Evolutionary conservation across 2,888 invertebrate species (phyloP).

Genomic region (Oasisia sp.): DNA sequence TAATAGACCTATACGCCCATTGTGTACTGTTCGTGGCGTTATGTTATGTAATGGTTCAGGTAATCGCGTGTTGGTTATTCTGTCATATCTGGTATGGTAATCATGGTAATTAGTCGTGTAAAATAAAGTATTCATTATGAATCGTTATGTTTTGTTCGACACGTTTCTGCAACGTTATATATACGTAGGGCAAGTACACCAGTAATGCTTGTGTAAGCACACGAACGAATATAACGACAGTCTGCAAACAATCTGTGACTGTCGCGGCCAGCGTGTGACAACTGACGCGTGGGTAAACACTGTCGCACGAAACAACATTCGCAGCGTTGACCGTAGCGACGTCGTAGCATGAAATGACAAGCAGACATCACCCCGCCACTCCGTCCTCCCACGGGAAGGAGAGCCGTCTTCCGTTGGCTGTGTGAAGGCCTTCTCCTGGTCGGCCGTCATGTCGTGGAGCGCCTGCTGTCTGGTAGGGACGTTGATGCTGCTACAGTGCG

Average conservation of each 20-base stretch:
- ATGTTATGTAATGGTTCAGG: neutral
- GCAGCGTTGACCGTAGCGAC: neutral
- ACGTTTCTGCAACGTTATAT: neutral
- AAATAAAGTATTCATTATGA: neutral
- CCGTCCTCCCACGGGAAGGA: neutral
- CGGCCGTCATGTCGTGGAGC: neutral
- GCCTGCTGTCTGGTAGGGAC: neutral
- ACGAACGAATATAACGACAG: neutral
- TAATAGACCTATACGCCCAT: neutral
- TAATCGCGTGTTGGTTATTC: neutral
- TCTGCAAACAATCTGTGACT: conserved; percentile 11
- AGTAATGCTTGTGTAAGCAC: neutral
- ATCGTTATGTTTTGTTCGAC: neutral
- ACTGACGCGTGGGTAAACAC: neutral
- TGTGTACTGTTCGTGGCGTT: too few relatives aligned
- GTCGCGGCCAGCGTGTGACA: neutral
- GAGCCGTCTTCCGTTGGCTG: neutral
- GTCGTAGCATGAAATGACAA: neutral
- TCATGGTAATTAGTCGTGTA: neutral
- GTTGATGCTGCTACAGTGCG: neutral
- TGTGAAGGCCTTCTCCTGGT: neutral
- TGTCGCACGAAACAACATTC: neutral
- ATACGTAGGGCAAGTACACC: neutral
- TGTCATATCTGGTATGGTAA: neutral
- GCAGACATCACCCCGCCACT: neutral